Evolutionary conservation across 2,797 vertebrate species (phyloP), one percentile per base, ranked within the genome.

Genomic region (Brotula barbata): DNA sequence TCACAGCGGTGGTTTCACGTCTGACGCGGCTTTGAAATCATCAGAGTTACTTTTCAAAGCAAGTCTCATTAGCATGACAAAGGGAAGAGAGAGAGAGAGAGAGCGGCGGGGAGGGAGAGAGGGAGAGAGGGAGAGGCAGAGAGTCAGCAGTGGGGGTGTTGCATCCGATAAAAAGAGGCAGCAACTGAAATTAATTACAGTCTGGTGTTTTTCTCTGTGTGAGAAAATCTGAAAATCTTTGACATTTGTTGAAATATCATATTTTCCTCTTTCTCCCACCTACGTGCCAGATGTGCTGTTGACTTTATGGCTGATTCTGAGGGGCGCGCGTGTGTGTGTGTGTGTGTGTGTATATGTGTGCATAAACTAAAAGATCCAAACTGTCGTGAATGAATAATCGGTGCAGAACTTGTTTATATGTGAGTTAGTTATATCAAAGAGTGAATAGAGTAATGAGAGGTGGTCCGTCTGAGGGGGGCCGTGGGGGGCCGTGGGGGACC

Each of bases 211-310:
- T 48, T 48, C 5, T 44, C 16, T 31, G 16, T 48, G 46, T 31
- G 25, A 33, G 3, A n/a, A n/a, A n/a, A n/a, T n/a, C n/a, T n/a
- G n/a, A n/a, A n/a, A 49, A 17, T 49, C n/a, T 6, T 13, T 40
- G 40, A 57, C 31, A 58, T 52, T 64, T 71, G 25, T 43, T 46
- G 21, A 55, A 55, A 58, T 48, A 28, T 23, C 43, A 44, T 4
- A 59, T 58, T 49, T 60, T 45, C 22, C 11, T 9, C 5, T 5
- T 16, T 42, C 25, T 58, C 22, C 39, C 40, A n/a, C 9, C 2
- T 16, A 34, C 6, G n/a, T 2, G 49, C 33, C 36, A 23, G 50
- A 52, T 43, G 45, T 17, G 41, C 58, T 0, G 28, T 49, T 22
- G 28, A 57, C 33, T 45, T 60, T 17, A 64, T 53, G 66, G 47